Evolutionary conservation across 1,140 invertebrate species (phyloP).

Genomic region (Drosophila serrata): DNA sequence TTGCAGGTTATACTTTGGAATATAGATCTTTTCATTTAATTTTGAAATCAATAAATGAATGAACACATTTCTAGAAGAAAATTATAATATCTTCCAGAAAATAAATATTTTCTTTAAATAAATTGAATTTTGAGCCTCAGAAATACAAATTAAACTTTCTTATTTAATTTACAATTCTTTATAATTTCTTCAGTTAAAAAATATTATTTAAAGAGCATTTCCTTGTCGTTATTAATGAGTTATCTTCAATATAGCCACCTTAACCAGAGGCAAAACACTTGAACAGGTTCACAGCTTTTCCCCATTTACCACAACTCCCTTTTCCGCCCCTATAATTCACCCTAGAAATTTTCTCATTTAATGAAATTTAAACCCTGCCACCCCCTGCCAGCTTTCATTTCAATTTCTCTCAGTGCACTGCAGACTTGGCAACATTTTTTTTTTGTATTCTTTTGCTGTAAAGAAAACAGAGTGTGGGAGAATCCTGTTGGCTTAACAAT

Average conservation of each 20-base stretch:
- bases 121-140: fast-evolving
- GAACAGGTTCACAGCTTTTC: slow-evolving; percentile 48
- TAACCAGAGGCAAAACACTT: slow-evolving; percentile 53
- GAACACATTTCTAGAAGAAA: not conserved
- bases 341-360: slow-evolving; percentile 39
- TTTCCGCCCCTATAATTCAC: not conserved
- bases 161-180: not conserved
- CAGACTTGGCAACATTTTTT: slow-evolving; percentile 49
- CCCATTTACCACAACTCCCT: slow-evolving; percentile 1
- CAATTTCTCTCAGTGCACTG: slow-evolving; percentile 53
- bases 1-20: too few relatives aligned
- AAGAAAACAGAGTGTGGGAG: slow-evolving; percentile 27
- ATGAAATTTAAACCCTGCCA: slow-evolving; percentile 64
- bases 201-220: slow-evolving; percentile 10
- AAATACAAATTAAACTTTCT: too few relatives aligned
- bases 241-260: slow-evolving; percentile 36
- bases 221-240: not conserved
- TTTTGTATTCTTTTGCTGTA: slow-evolving; percentile 5
- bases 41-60: too few relatives aligned
- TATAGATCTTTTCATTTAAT: too few relatives aligned
- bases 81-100: too few relatives aligned
- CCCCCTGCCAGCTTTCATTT: slow-evolving; percentile 6
- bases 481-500: slow-evolving; percentile 54
- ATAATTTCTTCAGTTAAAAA: not conserved
- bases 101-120: not conserved